These are phyloP conservation scores for Atethmia centrago DNA, from an alignment of 2,888 invertebrate genomes.

Conservation along the genomic window DNA sequence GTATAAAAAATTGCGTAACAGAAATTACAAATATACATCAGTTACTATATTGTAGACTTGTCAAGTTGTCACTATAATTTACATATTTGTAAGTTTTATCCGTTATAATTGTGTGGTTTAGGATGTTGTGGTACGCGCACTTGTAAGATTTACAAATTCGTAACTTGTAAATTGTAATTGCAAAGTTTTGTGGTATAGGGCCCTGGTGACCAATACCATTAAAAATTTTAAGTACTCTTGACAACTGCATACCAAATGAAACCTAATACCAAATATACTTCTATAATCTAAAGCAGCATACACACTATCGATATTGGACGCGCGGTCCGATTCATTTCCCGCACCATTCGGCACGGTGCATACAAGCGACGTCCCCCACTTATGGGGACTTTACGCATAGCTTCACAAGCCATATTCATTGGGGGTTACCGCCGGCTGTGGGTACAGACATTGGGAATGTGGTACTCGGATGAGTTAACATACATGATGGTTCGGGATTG, in stretches of 20 bases:
- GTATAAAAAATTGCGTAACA: too few relatives aligned
- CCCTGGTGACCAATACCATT: not conserved
- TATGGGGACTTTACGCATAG: conserved; percentile 41
- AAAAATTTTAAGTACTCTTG: not conserved
- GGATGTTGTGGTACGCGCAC: too few relatives aligned
- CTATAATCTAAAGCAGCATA: conserved; percentile 15
- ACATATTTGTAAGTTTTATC: too few relatives aligned
- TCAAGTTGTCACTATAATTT: too few relatives aligned
- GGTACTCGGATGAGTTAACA: conserved; percentile 34
- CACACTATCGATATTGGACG: conserved; percentile 10
- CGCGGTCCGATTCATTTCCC: conserved; percentile 26
- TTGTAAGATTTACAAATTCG: too few relatives aligned
- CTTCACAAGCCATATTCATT: conserved; percentile 49
- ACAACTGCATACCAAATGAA: conserved; percentile 16
- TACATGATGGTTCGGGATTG: conserved; percentile 17
- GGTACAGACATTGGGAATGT: conserved; percentile 16
- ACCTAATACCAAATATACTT: not conserved
- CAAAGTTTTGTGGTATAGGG: too few relatives aligned
- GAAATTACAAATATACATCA: too few relatives aligned
- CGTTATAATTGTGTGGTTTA: too few relatives aligned
- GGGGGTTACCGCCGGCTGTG: conserved; percentile 30
- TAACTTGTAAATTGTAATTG: too few relatives aligned
- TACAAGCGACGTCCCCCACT: conserved; percentile 18
- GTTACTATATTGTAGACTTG: too few relatives aligned
- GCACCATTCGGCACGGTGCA: conserved; percentile 38